Base-by-base conservation (phyloP, 2,888 invertebrate genomes). In the Oxycera nigricornis region DNA sequence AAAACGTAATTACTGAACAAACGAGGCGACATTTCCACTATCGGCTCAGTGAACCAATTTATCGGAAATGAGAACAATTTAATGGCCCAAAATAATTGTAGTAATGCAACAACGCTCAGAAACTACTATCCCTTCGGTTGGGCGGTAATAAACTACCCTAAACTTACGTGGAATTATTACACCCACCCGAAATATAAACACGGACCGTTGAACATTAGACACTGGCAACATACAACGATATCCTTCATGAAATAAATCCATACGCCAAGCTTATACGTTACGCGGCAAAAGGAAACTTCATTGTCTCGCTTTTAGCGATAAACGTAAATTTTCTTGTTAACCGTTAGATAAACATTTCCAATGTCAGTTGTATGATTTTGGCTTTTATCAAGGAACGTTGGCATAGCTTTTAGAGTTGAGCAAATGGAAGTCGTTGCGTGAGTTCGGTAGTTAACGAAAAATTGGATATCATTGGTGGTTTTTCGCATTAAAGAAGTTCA, bases 21-120 rank as follows among this genome's bases (percentile, higher is more conserved):
- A 35, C 46, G 14, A 46, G 17, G 2, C n/a, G 46, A 46, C 17
- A 17, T 46, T 17, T 41, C 1, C 2, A 1, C 20, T 22, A 65
- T 2, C 14, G 24, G 55, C 61, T 30, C 68, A 68, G 30, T 30
- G 39, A 17, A 65, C 31, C 68, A 68, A 50, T 50, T 68, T 30
- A 68, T 50, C n/a, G 68, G 22, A 50, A 68, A 68, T 68, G n/a
- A 52, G 31, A 17, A 52, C 50, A 52, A 68, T 30, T 50, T 68
- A 68, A 68, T 68, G 68, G 24, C 24, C n/a, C 50, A 52, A 26
- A 50, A 68, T 68, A 68, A 68, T 68, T 68, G 65, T 41, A 39
- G 41, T 65, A 65, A 30, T 65, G 65, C 26, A 41, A 35, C 41
- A 30, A 31, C 7, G 28, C n/a, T 61, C 31, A 2, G 26, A 17